phyloP scores from a whole-genome alignment of 2,888 invertebrate species.

The Thyatira batis region DNA sequence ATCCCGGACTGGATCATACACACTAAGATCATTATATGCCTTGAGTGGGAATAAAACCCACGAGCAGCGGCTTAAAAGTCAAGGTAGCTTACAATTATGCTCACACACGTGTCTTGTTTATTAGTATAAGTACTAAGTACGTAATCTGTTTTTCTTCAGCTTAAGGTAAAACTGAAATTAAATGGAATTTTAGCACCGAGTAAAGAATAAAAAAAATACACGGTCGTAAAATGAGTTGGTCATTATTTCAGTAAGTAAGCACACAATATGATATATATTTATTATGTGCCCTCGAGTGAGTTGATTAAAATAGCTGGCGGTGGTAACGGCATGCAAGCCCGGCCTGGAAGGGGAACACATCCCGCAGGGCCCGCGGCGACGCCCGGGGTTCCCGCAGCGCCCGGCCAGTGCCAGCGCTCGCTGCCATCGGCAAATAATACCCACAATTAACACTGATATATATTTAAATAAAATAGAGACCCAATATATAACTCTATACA shows the following conservation, averaged over 20 bases:
- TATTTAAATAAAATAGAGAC: slow-evolving; percentile 44
- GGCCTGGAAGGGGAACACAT: slow-evolving; percentile 23
- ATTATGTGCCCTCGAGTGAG: slow-evolving; percentile 48
- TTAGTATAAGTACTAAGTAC: too few relatives aligned
- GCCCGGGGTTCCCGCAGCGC: slow-evolving; percentile 37
- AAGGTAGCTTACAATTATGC: too few relatives aligned
- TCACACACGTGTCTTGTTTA: too few relatives aligned
- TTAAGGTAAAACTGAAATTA: not conserved
- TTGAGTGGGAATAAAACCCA: too few relatives aligned
- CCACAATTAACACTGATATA: slow-evolving; percentile 48
- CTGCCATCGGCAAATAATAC: slow-evolving; percentile 42
- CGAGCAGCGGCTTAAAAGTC: too few relatives aligned
- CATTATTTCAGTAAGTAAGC: slow-evolving; percentile 14
- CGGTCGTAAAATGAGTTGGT: not conserved
- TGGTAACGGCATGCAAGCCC: slow-evolving; percentile 20
- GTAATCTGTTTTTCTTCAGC: not conserved
- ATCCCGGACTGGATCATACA: too few relatives aligned
- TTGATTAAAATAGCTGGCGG: slow-evolving; percentile 54
- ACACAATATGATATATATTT: slow-evolving; percentile 37
- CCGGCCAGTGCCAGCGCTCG: slow-evolving; percentile 18
- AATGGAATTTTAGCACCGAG: too few relatives aligned
- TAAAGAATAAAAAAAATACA: too few relatives aligned
- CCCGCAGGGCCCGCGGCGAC: slow-evolving; percentile 37
- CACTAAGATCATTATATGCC: too few relatives aligned
- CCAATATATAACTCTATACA: too few relatives aligned